Evolutionary conservation across 2,888 invertebrate genomes (phyloP).

Genomic region (Hirtodrosophila duncani): DNA sequence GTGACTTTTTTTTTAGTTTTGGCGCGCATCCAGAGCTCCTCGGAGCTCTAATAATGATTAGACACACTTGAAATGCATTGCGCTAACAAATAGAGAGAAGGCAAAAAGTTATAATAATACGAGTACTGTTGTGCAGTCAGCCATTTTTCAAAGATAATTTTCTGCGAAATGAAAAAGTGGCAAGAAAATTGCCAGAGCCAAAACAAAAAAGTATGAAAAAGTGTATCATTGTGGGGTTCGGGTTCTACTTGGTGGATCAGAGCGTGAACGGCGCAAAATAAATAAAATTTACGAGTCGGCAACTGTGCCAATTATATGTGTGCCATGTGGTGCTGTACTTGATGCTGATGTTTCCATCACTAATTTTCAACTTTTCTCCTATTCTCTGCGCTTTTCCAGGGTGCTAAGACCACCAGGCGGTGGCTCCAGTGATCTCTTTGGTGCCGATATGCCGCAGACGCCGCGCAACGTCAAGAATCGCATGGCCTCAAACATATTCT

Average conservation of each 20-base stretch:
- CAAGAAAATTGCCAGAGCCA: no score
- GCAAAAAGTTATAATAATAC: no score
- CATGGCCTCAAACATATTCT: slow-evolving; percentile 78
- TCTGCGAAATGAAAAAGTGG: no score
- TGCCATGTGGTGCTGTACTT: slow-evolving; percentile 24
- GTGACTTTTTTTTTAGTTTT: slow-evolving; percentile 42
- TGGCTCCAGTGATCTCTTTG: slow-evolving; percentile 82
- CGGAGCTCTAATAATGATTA: slow-evolving; percentile 32
- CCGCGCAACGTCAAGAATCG: slow-evolving; percentile 78
- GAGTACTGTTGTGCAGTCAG: slow-evolving; percentile 5
- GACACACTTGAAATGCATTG: slow-evolving; percentile 47
- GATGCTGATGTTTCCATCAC: slow-evolving; percentile 27
- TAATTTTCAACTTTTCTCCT: slow-evolving; percentile 4
- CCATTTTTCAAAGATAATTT: slow-evolving; percentile 16
- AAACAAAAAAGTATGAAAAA: no score
- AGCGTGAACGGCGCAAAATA: slow-evolving; percentile 34
- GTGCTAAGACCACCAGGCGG: slow-evolving; percentile 83
- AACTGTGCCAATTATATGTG: slow-evolving; percentile 22
- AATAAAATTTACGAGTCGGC: no score
- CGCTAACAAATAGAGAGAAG: slow-evolving; percentile 19
- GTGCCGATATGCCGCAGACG: slow-evolving; percentile 75
- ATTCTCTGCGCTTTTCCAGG: slow-evolving; percentile 79
- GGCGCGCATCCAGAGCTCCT: slow-evolving; percentile 32
- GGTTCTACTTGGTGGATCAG: slow-evolving; percentile 14
- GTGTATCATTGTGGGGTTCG: slow-evolving; percentile 9